phyloP scores from a whole-genome alignment of 2,797 vertebrate species.

The Crocodylus rhombifer region DNA sequence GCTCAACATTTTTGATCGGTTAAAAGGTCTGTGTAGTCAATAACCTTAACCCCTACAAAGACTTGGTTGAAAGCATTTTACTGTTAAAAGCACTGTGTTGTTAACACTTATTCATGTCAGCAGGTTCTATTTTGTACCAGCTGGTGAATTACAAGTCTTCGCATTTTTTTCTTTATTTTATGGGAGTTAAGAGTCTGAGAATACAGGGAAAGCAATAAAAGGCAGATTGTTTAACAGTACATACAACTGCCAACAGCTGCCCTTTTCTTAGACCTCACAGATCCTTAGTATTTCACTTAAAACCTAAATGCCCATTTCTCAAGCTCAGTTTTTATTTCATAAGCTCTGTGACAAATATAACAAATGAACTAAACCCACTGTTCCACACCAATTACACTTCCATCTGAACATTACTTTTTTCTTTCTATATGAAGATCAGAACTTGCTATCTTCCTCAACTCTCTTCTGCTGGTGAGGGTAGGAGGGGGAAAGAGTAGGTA shows the following conservation, averaged over 20 bases:
- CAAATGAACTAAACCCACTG: conserved; percentile 18
- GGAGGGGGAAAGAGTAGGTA: background rate
- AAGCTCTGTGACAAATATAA: conserved; percentile 62
- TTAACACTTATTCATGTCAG: conserved; percentile 13
- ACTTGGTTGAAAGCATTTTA: conserved; percentile 39
- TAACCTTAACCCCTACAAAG: conserved; percentile 31
- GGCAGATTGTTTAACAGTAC: conserved; percentile 15
- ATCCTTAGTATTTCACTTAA: conserved; percentile 42
- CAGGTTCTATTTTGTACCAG: conserved; percentile 19
- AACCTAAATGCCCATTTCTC: conserved; percentile 52
- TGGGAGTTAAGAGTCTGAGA: conserved; percentile 26
- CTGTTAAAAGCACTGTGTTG: background rate
- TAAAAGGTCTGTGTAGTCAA: conserved; percentile 28
- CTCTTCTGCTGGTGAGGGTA: no score
- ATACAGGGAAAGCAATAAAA: conserved; percentile 46
- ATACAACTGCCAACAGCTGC: conserved; percentile 43
- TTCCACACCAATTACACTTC: background rate
- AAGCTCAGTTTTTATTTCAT: conserved; percentile 65
- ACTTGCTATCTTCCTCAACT: no score
- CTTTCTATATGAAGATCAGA: no score
- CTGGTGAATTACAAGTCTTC: conserved; percentile 35
- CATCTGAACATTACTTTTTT: background rate
- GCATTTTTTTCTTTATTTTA: conserved; percentile 41
- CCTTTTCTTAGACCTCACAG: background rate
- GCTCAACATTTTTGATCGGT: conserved; percentile 3